phyloP scores from a whole-genome alignment of 30 jellyfish, hydroid and myxozoan genomes.

The Aurelia coerulea region DNA sequence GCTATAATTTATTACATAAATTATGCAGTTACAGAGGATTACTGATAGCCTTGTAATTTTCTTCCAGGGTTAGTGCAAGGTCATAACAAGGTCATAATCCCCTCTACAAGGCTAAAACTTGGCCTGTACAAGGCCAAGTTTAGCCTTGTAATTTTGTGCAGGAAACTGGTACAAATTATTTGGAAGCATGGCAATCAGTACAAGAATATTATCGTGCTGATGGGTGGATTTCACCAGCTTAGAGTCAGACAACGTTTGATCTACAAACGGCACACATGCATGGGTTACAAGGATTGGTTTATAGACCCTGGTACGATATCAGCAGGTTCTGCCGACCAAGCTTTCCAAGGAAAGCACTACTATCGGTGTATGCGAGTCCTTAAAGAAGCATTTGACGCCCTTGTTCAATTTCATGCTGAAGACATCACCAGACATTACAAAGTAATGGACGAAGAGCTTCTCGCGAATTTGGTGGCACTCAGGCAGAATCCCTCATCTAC shows the following conservation, averaged over 20 bases:
- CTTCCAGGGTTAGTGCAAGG: too few relatives aligned
- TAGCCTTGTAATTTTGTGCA: too few relatives aligned
- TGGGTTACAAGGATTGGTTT: constrained; percentile 13
- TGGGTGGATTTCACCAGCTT: constrained; percentile 13
- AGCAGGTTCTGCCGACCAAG: constrained; percentile 28
- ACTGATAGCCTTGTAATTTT: too few relatives aligned
- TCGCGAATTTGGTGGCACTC: neutral
- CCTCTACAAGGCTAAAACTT: too few relatives aligned
- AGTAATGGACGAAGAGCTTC: neutral
- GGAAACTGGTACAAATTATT: too few relatives aligned
- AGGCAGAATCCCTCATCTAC: neutral
- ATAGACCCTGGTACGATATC: constrained; percentile 13
- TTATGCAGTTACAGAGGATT: too few relatives aligned
- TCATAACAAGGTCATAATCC: too few relatives aligned
- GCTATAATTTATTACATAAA: too few relatives aligned
- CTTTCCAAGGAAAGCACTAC: constrained; percentile 18
- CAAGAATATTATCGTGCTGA: too few relatives aligned
- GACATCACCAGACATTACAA: neutral
- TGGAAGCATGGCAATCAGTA: too few relatives aligned
- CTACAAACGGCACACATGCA: too few relatives aligned
- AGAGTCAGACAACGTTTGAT: constrained; percentile 22
- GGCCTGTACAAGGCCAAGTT: too few relatives aligned
- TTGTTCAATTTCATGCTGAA: constrained; percentile 17
- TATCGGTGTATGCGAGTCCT: constrained; percentile 17
- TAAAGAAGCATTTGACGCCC: constrained; percentile 34